Base-by-base conservation (phyloP, 53 echinoderm and acorn worm species). In the Echinarachnius parma region DNA sequence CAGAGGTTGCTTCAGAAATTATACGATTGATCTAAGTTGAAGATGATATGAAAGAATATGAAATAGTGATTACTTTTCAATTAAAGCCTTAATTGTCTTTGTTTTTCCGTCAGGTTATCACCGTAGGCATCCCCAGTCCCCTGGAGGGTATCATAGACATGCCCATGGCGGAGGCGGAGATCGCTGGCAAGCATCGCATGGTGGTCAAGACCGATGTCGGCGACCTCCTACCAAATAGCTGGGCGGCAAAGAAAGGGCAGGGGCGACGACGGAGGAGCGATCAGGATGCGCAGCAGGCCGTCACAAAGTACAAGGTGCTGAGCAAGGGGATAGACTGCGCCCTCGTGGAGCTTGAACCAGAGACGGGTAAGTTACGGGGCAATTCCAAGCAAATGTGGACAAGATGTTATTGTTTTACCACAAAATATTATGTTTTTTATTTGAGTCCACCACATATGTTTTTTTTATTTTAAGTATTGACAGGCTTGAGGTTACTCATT, bases 321-420 rank as follows among this genome's bases (percentile, higher is more conserved):
- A 67, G 54, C 31, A 49, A 79, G 1, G 46, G 52, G 8, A 63
- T 75, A 9, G 70, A 60, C 20, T 81, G 82, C 16, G 90, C 98
- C 7, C 78, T 96, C 9, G 91, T 96, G 11, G 82, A 96, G 34
- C 75, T 88, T 2, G 49, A 87, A 30, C 88, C 98, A 10, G 83
- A 85, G 37, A 91, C 98, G 46, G 98, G 98, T 96, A 9, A 67
- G 75, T n/a, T n/a, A n/a, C n/a, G n/a, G n/a, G n/a, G n/a, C n/a
- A n/a, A n/a, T n/a, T n/a, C n/a, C n/a, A n/a, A n/a, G n/a, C n/a
- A n/a, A n/a, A n/a, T n/a, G n/a, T n/a, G n/a, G n/a, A n/a, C n/a
- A n/a, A n/a, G n/a, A n/a, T n/a, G n/a, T n/a, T n/a, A n/a, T n/a
- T n/a, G n/a, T n/a, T n/a, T n/a, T n/a, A n/a, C n/a, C n/a, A n/a